These are phyloP conservation scores for Anoplopoma fimbria DNA, from an alignment of 2,113 vertebrate species.

Conservation along the genomic window DNA sequence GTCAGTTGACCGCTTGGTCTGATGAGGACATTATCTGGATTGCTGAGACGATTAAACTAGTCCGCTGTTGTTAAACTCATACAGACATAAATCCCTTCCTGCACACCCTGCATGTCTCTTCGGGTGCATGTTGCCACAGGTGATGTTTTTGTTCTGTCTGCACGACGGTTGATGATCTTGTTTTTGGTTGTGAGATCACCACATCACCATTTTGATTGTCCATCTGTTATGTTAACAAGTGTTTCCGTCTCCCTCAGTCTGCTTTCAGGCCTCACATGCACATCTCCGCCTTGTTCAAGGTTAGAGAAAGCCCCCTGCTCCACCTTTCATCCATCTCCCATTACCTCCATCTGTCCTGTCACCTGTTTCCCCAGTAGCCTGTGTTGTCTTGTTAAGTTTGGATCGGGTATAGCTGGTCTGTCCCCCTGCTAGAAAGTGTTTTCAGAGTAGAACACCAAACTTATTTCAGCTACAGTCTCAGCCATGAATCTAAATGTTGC, in stretches of 20 bases:
- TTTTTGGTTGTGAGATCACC: not conserved
- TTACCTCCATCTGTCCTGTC: not conserved
- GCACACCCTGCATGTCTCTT: slow-evolving; percentile 8
- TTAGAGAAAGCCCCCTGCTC: slow-evolving; percentile 62
- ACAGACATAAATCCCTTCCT: not conserved
- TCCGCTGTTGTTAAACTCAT: not conserved
- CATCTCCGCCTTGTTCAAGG: slow-evolving; percentile 81
- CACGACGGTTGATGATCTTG: not conserved
- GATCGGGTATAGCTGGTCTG: not conserved
- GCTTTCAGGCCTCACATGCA: slow-evolving; percentile 81
- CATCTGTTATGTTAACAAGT: slow-evolving; percentile 64
- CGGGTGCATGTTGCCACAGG: not conserved
- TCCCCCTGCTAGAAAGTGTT: not conserved
- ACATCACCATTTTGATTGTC: slow-evolving; percentile 1
- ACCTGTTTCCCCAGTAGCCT: not conserved
- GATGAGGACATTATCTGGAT: not conserved
- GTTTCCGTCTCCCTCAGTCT: slow-evolving; percentile 81
- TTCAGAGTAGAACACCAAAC: not conserved
- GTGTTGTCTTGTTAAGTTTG: not conserved
- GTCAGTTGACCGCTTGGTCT: not conserved
- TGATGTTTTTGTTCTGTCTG: not conserved
- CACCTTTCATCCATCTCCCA: slow-evolving; percentile 10
- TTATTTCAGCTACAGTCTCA: not conserved
- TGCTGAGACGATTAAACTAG: not conserved
- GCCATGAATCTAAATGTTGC: not conserved